Percentiles rank a stretch among this genome's conserved stretches.
Evolutionary conservation across 37 sponge, comb jelly and placozoan species (phyloP).

Genomic region (Halisarca cf. caerulea): DNA sequence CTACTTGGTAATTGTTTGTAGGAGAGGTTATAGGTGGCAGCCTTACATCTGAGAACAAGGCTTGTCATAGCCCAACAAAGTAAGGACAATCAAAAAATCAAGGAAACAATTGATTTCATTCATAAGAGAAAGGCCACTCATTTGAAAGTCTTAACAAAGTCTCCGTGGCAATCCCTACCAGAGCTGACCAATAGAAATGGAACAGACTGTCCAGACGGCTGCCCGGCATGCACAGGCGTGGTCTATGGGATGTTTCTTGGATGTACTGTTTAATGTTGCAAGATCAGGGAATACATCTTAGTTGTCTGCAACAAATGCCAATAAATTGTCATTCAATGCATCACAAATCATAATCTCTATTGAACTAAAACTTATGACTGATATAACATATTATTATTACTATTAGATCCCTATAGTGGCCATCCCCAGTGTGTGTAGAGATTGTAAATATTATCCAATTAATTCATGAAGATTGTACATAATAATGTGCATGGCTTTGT

Average conservation of each 20-base stretch:
- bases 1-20: too few relatives aligned
- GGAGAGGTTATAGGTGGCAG: conserved; percentile 98
- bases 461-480: not conserved
- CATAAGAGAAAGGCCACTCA: conserved; percentile 61
- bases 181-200: conserved; percentile 97
- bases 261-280: conserved; percentile 70
- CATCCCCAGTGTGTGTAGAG: too few relatives aligned
- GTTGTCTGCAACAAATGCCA: too few relatives aligned
- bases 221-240: conserved; percentile 98
- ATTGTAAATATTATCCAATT: too few relatives aligned
- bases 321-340: too few relatives aligned
- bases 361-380: too few relatives aligned
- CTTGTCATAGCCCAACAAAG: conserved; percentile 48
- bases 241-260: conserved; percentile 91
- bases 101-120: conserved; percentile 17
- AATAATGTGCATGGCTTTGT: too few relatives aligned
- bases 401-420: too few relatives aligned
- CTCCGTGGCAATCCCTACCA: conserved; percentile 84
- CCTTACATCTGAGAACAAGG: conserved; percentile 91
- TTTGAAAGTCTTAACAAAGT: conserved; percentile 63
- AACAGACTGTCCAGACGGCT: conserved; percentile 80
- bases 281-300: too few relatives aligned
- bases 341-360: too few relatives aligned
- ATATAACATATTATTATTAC: too few relatives aligned
- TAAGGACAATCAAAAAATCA: conserved; percentile 13